Evolutionary conservation across 2,797 vertebrate species (phyloP).

Genomic region (Manis crassicaudata): DNA sequence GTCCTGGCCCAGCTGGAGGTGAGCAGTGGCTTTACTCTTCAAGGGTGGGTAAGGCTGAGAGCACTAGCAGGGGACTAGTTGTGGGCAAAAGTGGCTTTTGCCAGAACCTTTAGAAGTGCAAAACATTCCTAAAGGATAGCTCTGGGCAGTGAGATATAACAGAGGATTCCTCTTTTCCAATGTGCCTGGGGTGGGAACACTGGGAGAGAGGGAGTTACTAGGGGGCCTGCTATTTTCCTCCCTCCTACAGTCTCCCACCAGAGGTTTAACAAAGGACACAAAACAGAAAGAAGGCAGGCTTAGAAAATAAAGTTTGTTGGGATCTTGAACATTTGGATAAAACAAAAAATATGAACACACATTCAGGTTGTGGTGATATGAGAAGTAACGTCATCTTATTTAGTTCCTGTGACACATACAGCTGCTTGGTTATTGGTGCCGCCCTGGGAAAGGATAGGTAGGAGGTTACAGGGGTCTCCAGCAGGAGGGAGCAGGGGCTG

Average conservation of each 20-base stretch:
- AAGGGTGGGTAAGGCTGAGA: neutral
- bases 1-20: neutral
- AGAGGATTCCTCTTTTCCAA: neutral
- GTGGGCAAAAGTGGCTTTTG: neutral
- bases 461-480: slow-evolving; percentile 19
- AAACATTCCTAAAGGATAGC: neutral
- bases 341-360: slow-evolving; percentile 62
- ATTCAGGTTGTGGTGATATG: neutral
- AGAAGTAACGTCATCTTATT: slow-evolving; percentile 55
- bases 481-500: neutral
- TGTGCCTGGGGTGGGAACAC: neutral
- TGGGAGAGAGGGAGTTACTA: neutral
- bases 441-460: slow-evolving; percentile 49
- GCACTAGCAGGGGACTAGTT: neutral
- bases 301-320: slow-evolving; percentile 83
- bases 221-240: neutral
- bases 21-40: fast-evolving
- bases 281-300: slow-evolving; percentile 75
- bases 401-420: neutral
- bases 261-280: slow-evolving; percentile 79
- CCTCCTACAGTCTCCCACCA: neutral
- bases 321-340: slow-evolving; percentile 72
- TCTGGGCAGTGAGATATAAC: neutral
- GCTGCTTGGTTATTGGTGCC: neutral
- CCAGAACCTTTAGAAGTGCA: neutral